Percentiles rank a stretch among this genome's conserved stretches.
phyloP scores from a whole-genome alignment of 2,888 invertebrate genomes.

The Flexamia atlantica region DNA sequence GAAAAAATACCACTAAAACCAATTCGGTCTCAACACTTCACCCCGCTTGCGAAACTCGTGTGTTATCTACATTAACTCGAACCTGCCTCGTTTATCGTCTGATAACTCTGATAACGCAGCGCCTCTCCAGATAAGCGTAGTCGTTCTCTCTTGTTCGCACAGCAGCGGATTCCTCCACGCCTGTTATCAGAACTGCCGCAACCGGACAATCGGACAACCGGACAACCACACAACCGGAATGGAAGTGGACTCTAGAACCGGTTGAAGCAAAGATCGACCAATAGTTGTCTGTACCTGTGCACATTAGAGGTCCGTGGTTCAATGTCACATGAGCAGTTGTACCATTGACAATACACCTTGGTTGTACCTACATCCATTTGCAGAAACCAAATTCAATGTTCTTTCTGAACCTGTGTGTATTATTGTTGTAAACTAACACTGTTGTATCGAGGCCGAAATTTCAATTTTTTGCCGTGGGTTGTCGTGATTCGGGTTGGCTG shows the following conservation, averaged over 20 bases:
- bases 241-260: not conserved
- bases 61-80: not conserved
- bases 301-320: not conserved
- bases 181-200: not conserved
- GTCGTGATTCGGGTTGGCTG: no score
- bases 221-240: not conserved
- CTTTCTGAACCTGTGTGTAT: no score
- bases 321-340: no score
- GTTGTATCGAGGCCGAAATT: no score
- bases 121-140: not conserved
- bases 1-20: no score
- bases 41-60: not conserved
- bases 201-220: no score
- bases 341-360: no score
- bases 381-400: no score
- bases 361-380: no score
- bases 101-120: slow-evolving; percentile 16
- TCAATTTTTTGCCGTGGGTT: no score
- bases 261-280: not conserved
- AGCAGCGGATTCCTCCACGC: not conserved
- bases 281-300: not conserved
- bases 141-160: not conserved
- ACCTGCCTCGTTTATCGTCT: slow-evolving; percentile 12
- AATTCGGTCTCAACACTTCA: no score
- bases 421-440: no score